phyloP scores from a whole-genome alignment of 2,797 vertebrate genomes.

The Apodemus agrarius region DNA sequence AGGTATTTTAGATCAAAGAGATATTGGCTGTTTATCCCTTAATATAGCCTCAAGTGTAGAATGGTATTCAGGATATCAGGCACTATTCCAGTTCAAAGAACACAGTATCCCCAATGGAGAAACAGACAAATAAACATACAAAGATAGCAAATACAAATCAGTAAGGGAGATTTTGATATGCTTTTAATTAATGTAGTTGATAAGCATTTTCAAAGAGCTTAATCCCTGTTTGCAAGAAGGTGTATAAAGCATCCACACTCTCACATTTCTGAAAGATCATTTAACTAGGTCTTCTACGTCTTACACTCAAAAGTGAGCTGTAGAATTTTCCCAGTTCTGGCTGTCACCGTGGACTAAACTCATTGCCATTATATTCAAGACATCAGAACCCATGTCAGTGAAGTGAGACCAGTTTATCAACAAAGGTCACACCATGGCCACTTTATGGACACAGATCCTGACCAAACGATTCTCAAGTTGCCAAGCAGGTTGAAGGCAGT shows the following conservation, averaged over 20 bases:
- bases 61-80: constrained; percentile 33
- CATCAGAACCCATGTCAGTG: constrained; percentile 72
- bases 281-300: neutral
- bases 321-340: constrained; percentile 51
- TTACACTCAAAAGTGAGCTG: constrained; percentile 21
- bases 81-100: constrained; percentile 44
- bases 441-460: constrained; percentile 61
- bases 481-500: constrained; percentile 71
- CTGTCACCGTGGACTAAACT: constrained; percentile 70
- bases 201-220: constrained; percentile 36
- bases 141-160: neutral
- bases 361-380: constrained; percentile 66
- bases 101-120: neutral
- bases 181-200: constrained; percentile 36
- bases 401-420: constrained; percentile 77
- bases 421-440: constrained; percentile 66
- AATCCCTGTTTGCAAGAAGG: neutral
- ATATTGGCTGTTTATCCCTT: constrained; percentile 49
- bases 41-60: constrained; percentile 61
- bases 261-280: neutral
- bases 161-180: neutral
- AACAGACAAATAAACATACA: constrained; percentile 9
- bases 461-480: constrained; percentile 76
- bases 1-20: constrained; percentile 60
- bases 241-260: neutral